Evolutionary conservation across 2,797 vertebrate genomes (phyloP), one percentile per base, ranked within the genome.

Genomic region (Alca torda): DNA sequence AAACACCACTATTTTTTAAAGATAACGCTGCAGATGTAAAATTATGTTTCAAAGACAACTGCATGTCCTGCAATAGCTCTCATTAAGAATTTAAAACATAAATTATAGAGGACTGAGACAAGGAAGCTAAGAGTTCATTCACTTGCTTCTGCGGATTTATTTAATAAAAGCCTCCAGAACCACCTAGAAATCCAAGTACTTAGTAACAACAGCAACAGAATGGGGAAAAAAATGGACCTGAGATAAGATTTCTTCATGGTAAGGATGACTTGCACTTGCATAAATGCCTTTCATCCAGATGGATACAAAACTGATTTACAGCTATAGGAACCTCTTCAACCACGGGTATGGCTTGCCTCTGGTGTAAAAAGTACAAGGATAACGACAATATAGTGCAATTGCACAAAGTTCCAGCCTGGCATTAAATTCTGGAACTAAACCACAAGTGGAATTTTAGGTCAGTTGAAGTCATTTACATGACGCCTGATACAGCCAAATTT

Each of bases 261-360:
- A 64, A 94, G 67, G 77, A 95, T 92, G 87, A 96, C 74, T 92
- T 91, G 95, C 93, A 87, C 46, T 93, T 94, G 79, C 48, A 91
- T 6, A 89, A 93, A 87, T 79, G 67, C 54, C 73, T 82, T 74
- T 68, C 74, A 79, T 51, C 35, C 70, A 94, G 46, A 41, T 35
- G 67, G 76, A 68, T 8, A 81, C 45, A 73, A 80, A 87, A 64
- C 33, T 69, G 64, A 89, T 68, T 78, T 89, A 76, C 33, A 90
- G 88, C 53, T 70, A 13, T 1, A 73, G 31, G 17, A 84, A 33
- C 45, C 61, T 76, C 72, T 80, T 81, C 85, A 37, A 5, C 37
- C 91, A 48, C 0, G 6, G 57, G 46, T 1, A 56, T 4, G 26
- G 26, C 54, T 80, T 37, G 45, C 41, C 63, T 56, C 86, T 59